Conservation (phyloP, 2,797 vertebrate species). For the Numenius phaeopus region DNA sequence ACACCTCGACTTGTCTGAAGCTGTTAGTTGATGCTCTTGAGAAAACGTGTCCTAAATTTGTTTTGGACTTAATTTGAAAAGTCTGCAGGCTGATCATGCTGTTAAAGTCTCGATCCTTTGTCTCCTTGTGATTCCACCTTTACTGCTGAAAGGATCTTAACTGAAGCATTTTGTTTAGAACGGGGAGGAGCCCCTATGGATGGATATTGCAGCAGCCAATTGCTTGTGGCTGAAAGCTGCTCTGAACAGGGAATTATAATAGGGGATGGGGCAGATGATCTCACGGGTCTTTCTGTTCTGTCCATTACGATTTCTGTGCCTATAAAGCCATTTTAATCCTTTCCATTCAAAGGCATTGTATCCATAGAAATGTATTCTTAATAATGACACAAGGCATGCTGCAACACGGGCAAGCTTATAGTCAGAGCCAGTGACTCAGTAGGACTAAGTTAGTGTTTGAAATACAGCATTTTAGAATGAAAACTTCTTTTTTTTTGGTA, state of each 20-base stretch:
- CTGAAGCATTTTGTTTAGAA: background rate
- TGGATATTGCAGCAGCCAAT: background rate
- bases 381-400: background rate
- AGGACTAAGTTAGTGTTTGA: background rate
- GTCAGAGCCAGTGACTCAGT: background rate
- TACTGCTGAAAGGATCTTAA: background rate
- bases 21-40: background rate
- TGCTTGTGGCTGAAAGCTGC: background rate
- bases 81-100: background rate
- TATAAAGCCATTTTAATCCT: slow-evolving; percentile 10
- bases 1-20: background rate
- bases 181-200: background rate
- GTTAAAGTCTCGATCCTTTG: background rate
- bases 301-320: background rate
- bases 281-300: background rate
- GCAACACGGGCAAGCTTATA: background rate
- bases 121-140: background rate
- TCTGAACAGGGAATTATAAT: background rate
- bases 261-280: background rate
- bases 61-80: background rate
- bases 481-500: background rate
- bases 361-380: background rate
- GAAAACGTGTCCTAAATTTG: background rate
- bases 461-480: background rate
- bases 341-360: background rate